These are phyloP conservation scores for Synanceia verrucosa DNA, from an alignment of 2,797 vertebrate genomes.

Conservation along the genomic window DNA sequence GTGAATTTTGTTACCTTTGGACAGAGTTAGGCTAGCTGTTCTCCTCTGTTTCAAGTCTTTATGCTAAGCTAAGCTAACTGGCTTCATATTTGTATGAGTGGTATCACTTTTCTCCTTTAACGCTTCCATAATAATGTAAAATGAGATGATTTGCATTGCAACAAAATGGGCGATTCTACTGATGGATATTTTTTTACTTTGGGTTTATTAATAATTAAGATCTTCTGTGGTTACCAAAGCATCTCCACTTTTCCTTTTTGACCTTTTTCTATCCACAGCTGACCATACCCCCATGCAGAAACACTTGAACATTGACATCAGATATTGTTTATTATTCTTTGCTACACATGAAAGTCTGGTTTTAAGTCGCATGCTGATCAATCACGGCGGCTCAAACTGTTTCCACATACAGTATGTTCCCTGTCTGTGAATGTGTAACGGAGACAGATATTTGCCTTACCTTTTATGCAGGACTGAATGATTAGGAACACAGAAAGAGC, in stretches of 20 bases:
- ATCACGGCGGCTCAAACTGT: constrained; percentile 18
- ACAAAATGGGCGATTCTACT: neutral
- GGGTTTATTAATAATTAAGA: constrained; percentile 2
- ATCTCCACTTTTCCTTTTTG: constrained; percentile 55
- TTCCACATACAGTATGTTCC: constrained; percentile 33
- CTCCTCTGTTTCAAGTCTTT: neutral
- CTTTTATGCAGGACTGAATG: constrained; percentile 70
- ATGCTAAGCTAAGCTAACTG: constrained; percentile 13
- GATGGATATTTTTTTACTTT: neutral
- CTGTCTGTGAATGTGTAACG: constrained; percentile 71
- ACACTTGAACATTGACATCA: constrained; percentile 46
- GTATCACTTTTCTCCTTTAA: neutral
- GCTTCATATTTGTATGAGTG: neutral
- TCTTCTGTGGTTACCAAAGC: constrained; percentile 80
- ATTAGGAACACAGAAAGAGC: constrained; percentile 27
- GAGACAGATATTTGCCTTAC: constrained; percentile 79
- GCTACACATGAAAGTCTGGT: constrained; percentile 20
- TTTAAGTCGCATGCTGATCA: constrained; percentile 28
- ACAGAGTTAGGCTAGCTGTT: neutral
- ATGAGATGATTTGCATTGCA: neutral
- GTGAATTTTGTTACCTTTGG: neutral
- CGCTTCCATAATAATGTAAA: neutral
- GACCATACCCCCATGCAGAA: constrained; percentile 28
- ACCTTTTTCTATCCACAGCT: constrained; percentile 54
- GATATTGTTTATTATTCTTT: constrained; percentile 16